Evolutionary conservation across 1,140 invertebrate genomes (phyloP).

Genomic region (Tetragnatha versicolor): DNA sequence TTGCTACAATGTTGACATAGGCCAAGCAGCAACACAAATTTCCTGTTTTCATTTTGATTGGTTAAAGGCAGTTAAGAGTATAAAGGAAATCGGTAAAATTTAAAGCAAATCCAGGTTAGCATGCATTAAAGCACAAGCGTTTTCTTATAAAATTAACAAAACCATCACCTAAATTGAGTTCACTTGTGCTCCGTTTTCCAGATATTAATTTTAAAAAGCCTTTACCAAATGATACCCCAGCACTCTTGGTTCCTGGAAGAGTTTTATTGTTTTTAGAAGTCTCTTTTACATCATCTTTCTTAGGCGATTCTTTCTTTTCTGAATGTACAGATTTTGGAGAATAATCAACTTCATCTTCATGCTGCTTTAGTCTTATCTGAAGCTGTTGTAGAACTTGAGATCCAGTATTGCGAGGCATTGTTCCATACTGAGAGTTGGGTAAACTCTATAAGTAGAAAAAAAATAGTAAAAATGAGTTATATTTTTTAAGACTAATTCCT

Average conservation of each 20-base stretch:
- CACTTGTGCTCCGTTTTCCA: conserved; percentile 79
- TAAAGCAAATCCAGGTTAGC: background rate
- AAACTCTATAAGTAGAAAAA: background rate
- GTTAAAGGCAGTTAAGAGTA: background rate
- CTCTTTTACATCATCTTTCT: background rate
- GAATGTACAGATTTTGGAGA: background rate
- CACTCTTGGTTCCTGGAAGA: conserved; percentile 44
- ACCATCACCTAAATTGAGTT: conserved; percentile 85
- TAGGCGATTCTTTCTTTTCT: background rate
- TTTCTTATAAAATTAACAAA: conserved; percentile 34
- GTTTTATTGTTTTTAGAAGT: background rate
- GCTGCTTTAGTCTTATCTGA: conserved; percentile 47
- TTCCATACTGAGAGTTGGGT: conserved; percentile 74
- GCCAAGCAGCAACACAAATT: no score
- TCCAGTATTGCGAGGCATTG: conserved; percentile 74
- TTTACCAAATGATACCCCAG: conserved; percentile 76
- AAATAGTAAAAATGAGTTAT: background rate
- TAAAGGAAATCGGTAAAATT: background rate
- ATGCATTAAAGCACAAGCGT: conserved; percentile 20
- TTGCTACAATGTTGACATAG: no score
- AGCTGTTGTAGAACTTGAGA: conserved; percentile 57
- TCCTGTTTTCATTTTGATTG: background rate
- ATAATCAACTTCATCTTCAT: background rate
- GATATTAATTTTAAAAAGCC: conserved; percentile 69
- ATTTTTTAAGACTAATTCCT: no score